Conservation (phyloP, 2,113 vertebrate species). For the Axis porcinus region DNA sequence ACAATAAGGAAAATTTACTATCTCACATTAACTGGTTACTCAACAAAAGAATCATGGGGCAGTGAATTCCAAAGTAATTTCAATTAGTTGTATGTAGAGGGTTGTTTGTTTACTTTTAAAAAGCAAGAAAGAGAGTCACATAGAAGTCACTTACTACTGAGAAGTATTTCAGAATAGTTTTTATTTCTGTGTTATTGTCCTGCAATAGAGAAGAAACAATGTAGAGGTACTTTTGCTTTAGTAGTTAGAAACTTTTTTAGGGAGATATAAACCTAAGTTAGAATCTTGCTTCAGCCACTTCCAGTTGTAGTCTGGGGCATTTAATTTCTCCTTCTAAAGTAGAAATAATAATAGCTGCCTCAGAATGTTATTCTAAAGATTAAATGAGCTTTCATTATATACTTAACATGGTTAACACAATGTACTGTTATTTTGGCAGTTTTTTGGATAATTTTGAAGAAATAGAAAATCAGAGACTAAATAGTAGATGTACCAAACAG, state of each 20-base stretch:
- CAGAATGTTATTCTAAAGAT: background rate
- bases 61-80: conserved; percentile 4
- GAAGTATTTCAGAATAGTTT: background rate
- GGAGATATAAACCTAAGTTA: background rate
- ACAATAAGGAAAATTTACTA: background rate
- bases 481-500: background rate
- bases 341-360: background rate
- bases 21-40: background rate
- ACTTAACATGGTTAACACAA: background rate
- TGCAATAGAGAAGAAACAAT: background rate
- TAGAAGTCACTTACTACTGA: background rate
- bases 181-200: background rate
- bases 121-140: background rate
- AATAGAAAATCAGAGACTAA: background rate
- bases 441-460: conserved; percentile 9
- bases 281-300: background rate
- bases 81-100: background rate
- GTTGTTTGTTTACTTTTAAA: background rate
- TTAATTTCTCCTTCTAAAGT: background rate
- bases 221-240: background rate
- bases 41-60: background rate
- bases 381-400: background rate
- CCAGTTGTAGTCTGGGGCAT: background rate
- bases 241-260: background rate
- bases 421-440: background rate